Conservation (phyloP, 2,113 vertebrate genomes). For the Lycocorax pyrrhopterus region DNA sequence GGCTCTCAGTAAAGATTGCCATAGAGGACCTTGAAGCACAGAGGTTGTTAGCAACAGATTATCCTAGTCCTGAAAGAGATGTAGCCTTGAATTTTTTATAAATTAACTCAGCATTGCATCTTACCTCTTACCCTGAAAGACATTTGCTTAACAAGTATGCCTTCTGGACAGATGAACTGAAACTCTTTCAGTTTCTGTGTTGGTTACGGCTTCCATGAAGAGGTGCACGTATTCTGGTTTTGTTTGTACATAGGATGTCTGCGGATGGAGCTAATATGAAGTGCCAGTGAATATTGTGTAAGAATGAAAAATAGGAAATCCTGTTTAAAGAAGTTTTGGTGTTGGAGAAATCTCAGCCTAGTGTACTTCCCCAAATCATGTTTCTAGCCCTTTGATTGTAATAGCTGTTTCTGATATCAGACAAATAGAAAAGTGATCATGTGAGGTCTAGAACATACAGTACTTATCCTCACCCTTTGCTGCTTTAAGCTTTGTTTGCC, state of each 20-base stretch:
- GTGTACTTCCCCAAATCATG: background rate
- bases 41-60: background rate
- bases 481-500: background rate
- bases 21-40: background rate
- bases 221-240: background rate
- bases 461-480: background rate
- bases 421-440: background rate
- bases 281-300: background rate
- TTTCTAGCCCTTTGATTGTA: background rate
- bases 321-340: background rate
- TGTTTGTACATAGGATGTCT: background rate
- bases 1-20: background rate
- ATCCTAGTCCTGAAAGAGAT: background rate
- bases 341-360: background rate
- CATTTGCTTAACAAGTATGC: background rate
- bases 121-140: background rate
- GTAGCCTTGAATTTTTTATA: background rate
- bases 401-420: background rate
- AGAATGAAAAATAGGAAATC: constrained; percentile 3
- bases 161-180: background rate
- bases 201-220: background rate
- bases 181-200: background rate
- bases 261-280: background rate
- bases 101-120: background rate
- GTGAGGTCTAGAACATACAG: background rate